Base-by-base conservation (phyloP, 2,888 invertebrate species). In the Caenorhabditis wallacei region DNA sequence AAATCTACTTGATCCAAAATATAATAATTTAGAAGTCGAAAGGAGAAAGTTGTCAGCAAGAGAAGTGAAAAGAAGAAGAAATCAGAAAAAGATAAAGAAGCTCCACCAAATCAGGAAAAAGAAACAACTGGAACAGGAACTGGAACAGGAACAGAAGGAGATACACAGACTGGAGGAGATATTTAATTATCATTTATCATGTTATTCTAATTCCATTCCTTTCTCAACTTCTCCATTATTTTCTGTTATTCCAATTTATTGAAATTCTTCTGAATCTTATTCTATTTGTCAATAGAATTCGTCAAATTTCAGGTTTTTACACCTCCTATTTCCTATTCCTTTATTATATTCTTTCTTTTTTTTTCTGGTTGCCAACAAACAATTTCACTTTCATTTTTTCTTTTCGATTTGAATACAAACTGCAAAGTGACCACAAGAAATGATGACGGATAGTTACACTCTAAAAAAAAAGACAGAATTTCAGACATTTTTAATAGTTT, bases 241-340 rank as follows among this genome's bases (percentile, higher is more conserved):
- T 30, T n/a, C n/a, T 40, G n/a, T 30, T 20, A 22, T n/a, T 35
- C 26, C 37, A 11, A n/a, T 18, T 51, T n/a, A 3, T 30, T 8
- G 30, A 30, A 30, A 30, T 26, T 40, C 11, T 30, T 54, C 66
- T 43, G 66, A 46, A 46, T 69, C 4, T 30, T 51, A 57, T 66
- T 66, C 48, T 59, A 53, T 68, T 68, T 68, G 76, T 46, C 53
- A 61, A 76, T 69, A 69, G 40, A 61, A 76, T 76, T 76, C 76
- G 76, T 76, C 76, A 68, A 76, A 76, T 76, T 30, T 69, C 76
- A 76, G 76, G 76, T 76, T 66, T 57, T 24, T 16, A 26, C 26
- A n/a, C 24, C 10, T 18, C 48, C 22, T 46, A 46, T 43, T 66
- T 51, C 22, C 13, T 35, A n/a, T 35, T 37, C 51, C 48, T 46